phyloP scores from a whole-genome alignment of 2,113 vertebrate genomes.

The Esox niger region DNA sequence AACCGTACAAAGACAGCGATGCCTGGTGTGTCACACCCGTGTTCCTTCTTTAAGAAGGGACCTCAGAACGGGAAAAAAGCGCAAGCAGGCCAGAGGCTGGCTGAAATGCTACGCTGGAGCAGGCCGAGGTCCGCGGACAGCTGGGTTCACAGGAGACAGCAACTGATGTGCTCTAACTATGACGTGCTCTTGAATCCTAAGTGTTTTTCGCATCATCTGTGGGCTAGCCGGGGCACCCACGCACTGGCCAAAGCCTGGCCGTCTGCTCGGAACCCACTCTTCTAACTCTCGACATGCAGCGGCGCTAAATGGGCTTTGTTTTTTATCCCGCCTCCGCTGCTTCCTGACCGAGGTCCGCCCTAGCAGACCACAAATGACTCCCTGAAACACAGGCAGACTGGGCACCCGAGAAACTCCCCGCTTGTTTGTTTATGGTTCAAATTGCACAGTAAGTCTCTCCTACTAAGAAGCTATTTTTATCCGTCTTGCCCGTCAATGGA shows the following conservation, averaged over 20 bases:
- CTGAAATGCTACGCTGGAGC: constrained; percentile 43
- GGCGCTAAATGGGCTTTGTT: constrained; percentile 27
- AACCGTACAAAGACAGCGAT: constrained; percentile 21
- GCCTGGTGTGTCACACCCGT: constrained; percentile 3
- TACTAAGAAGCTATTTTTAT: constrained; percentile 62
- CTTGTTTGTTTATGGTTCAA: constrained; percentile 67
- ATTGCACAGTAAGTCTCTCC: constrained; percentile 44
- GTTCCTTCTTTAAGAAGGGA: constrained; percentile 1
- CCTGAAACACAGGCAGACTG: constrained; percentile 46
- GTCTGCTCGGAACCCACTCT: constrained; percentile 22
- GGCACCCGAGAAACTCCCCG: constrained; percentile 35
- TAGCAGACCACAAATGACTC: constrained; percentile 62
- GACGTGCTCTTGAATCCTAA: constrained; percentile 60
- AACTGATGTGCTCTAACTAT: constrained; percentile 65
- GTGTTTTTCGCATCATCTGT: constrained; percentile 64
- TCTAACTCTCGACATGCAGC: constrained; percentile 28
- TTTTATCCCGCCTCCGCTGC: constrained; percentile 43
- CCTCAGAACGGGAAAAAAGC: constrained; percentile 13
- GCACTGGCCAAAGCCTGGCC: constrained; percentile 1
- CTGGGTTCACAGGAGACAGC: constrained; percentile 71
- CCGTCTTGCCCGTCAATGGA: constrained; percentile 65
- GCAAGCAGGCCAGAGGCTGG: constrained; percentile 23
- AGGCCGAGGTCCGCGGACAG: constrained; percentile 25
- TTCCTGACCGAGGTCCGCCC: constrained; percentile 60
- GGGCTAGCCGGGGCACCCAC: constrained; percentile 56